These are phyloP conservation scores for Pocillopora damicornis DNA, from an alignment of 64 coral and sea anemone genomes.

Conservation along the genomic window DNA sequence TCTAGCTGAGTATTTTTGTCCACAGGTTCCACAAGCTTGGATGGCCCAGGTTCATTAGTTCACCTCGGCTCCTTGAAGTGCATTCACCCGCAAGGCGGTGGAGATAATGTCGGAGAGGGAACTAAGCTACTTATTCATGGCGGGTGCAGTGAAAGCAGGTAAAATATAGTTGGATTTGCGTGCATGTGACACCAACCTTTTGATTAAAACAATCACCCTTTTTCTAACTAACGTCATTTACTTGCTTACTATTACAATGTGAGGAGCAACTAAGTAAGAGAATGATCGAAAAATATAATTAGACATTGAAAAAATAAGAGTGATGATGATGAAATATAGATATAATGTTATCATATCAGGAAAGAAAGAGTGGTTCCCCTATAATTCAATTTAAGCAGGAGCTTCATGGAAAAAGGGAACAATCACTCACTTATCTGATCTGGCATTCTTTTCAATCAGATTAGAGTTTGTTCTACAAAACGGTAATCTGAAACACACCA, in stretches of 20 bases:
- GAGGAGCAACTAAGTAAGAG: too few relatives aligned
- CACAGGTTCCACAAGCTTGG: constrained; percentile 58
- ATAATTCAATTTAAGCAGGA: too few relatives aligned
- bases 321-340: too few relatives aligned
- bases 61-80: constrained; percentile 85
- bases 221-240: too few relatives aligned
- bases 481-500: constrained; percentile 70
- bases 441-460: constrained; percentile 23
- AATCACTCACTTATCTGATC: background rate
- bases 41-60: constrained; percentile 82
- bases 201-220: too few relatives aligned
- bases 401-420: too few relatives aligned
- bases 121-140: constrained; percentile 73
- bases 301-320: too few relatives aligned
- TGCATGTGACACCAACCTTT: too few relatives aligned
- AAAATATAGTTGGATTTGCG: background rate
- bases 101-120: constrained; percentile 49
- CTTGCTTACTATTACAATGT: too few relatives aligned
- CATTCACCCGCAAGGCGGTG: constrained; percentile 71
- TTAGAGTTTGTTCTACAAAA: constrained; percentile 72
- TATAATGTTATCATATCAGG: too few relatives aligned
- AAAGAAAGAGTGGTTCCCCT: too few relatives aligned
- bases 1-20: background rate
- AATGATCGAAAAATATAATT: too few relatives aligned
- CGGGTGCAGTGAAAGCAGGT: constrained; percentile 80